Conservation (phyloP, 2,113 vertebrate species). For the Butorides virescens region DNA sequence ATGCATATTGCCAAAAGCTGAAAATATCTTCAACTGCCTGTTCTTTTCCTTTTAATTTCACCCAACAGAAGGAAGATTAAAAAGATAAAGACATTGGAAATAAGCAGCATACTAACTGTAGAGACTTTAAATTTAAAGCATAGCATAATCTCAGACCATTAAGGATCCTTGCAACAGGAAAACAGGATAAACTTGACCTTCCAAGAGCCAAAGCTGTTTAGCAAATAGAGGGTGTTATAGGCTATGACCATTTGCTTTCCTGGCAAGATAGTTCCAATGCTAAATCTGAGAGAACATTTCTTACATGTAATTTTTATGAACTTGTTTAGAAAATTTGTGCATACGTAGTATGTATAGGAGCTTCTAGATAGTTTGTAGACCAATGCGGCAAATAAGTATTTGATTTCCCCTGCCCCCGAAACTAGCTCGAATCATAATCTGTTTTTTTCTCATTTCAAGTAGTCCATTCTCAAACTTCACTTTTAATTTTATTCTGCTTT, state of each 20-base stretch:
- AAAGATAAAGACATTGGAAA: background rate
- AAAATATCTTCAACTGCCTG: background rate
- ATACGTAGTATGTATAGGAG: background rate
- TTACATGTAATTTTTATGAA: background rate
- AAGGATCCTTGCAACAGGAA: background rate
- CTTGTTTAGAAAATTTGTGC: background rate
- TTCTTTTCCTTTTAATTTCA: conserved; percentile 16
- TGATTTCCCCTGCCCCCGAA: background rate
- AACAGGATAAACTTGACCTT: background rate
- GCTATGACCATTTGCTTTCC: background rate
- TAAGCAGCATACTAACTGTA: background rate
- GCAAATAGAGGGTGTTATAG: background rate
- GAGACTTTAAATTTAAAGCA: background rate
- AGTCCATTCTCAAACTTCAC: background rate
- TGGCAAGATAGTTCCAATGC: background rate
- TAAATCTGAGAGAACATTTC: background rate
- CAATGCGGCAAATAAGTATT: background rate
- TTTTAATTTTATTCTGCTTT: background rate
- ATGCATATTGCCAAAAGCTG: background rate
- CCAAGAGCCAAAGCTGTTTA: background rate
- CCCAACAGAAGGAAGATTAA: conserved; percentile 27
- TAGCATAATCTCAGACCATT: background rate
- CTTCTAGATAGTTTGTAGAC: background rate
- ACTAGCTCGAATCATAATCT: background rate
- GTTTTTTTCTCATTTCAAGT: background rate